Evolutionary conservation across 2,888 invertebrate genomes (phyloP), one percentile per base, ranked within the genome.

Genomic region (Uloborus plumipes): DNA sequence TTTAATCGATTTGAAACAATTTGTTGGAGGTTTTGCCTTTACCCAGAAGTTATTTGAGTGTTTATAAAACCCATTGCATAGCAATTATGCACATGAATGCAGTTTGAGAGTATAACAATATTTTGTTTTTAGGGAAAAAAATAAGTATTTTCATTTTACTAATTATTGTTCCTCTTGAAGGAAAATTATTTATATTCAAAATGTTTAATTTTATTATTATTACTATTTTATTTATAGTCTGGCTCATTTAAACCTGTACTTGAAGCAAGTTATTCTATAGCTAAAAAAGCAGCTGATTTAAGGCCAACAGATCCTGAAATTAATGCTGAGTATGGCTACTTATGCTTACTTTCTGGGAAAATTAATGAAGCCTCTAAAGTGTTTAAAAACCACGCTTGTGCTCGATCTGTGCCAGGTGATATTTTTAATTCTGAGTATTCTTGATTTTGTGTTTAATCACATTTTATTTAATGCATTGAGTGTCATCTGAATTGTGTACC

Each of bases 301-400:
- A 92, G 93, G 86, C 90, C 92, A 1, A 91, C 91, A 65, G 93
- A 92, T 90, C 92, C 93, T 0, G 93, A 93, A 62, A 92, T 93
- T 87, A 91, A 95, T 87, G 93, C 94, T 66, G 96, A 97, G 89
- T 91, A 96, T 58, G 98, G 96, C 0, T 93, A 94, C 88, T 93
- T 97, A 87, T 92, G 93, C 86, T 90, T 94, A 47, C 89, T 95
- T 70, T 92, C 93, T 88, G 92, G 92, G 0, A 94, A 94, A 87
- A 90, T 92, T 18, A 93, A 31, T 87, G 96, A 97, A 86, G 95
- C 97, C 0, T 90, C 93, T 31, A 92, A 92, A 86, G 93, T 93
- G 88, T 96, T 94, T 88, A 93, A 93, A 87, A 50, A 67, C 22
- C 69, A 74, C 58, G 74, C 74, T n/a, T 74, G 80, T 80, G 80